phyloP scores from a whole-genome alignment of 2,888 invertebrate species.

The Dolichopus griseipennis region DNA sequence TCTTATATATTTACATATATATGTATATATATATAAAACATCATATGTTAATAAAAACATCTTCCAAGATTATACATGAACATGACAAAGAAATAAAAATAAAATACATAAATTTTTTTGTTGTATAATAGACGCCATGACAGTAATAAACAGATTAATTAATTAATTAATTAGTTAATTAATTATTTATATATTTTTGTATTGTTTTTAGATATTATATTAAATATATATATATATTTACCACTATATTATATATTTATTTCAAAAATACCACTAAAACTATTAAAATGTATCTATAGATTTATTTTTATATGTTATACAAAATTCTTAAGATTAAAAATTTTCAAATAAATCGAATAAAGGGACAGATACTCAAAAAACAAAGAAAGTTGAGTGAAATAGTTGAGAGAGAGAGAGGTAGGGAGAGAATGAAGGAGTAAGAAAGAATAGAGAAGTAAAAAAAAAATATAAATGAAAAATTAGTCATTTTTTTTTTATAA shows the following conservation, averaged over 20 bases:
- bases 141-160: slow-evolving; percentile 2
- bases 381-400: no score
- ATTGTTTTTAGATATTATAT: neutral
- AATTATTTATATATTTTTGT: neutral
- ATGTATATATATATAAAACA: neutral
- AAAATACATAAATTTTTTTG: neutral
- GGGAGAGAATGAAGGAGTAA: no score
- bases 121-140: neutral
- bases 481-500: neutral
- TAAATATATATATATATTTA: no score
- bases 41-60: neutral
- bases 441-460: neutral
- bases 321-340: no score
- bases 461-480: neutral
- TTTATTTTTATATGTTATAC: no score
- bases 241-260: no score
- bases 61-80: neutral
- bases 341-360: no score
- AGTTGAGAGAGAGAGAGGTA: no score
- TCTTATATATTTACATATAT: neutral
- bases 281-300: no score
- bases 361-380: no score
- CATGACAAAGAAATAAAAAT: neutral
- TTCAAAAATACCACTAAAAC: no score
- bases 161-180: slow-evolving; percentile 3